A percentile compares a stretch with the other conserved stretches of the same genome.
phyloP scores from a whole-genome alignment of 2,113 vertebrate genomes.

The Rhinoderma darwinii region DNA sequence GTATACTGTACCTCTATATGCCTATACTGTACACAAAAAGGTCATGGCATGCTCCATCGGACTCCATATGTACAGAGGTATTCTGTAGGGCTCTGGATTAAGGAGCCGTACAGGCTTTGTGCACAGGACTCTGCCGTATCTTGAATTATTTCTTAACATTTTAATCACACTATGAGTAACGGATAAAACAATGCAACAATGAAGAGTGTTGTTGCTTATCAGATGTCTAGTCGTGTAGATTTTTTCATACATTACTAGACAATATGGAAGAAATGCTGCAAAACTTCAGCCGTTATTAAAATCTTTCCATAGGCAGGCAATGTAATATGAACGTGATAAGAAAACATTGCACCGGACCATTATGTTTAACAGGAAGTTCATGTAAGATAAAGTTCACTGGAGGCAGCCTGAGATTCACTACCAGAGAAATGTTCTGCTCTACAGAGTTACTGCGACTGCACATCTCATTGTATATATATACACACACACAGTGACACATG shows the following conservation, averaged over 20 bases:
- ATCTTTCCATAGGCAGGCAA: neutral
- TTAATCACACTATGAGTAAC: neutral
- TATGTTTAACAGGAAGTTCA: conserved; percentile 4
- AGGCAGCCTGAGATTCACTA: neutral
- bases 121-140: no score
- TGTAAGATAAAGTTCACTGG: neutral
- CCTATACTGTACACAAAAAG: no score
- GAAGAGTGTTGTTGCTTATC: neutral
- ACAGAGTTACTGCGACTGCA: neutral
- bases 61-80: no score
- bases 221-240: neutral
- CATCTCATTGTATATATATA: neutral
- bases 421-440: neutral
- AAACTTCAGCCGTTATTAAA: neutral
- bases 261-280: neutral
- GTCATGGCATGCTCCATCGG: no score
- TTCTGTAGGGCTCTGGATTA: no score
- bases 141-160: no score
- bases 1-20: no score
- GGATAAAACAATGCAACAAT: neutral
- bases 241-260: neutral
- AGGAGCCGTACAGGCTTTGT: no score
- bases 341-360: neutral
- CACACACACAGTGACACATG: no score
- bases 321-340: neutral